Evolutionary conservation across 2,797 vertebrate genomes (phyloP), one percentile per base, ranked within the genome.

Genomic region (Argyrosomus regius): DNA sequence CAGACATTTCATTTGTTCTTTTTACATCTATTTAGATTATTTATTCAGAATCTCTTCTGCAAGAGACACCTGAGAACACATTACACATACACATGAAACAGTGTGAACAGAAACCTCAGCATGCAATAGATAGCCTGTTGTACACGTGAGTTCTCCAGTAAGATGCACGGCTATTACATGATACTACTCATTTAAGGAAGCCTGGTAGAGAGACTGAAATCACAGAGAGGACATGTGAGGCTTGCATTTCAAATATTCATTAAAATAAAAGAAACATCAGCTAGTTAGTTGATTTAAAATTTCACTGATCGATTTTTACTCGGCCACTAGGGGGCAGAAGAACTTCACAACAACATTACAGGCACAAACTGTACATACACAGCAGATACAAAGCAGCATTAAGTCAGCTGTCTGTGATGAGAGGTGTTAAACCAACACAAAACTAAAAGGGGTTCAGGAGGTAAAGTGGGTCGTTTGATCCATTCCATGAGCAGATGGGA

Each of bases 171-270:
- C 6, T 9, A 39, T 39, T 39, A 39, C 35, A 39, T 39, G 35
- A 39, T 39, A 9, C 35, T 9, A 28, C 8, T 4, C 2, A 39
- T 48, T 53, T 20, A 5, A 4, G 45, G 16, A n/a, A 4, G 71
- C 26, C 5, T 14, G 5, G 13, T 24, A 14, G 62, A 50, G 24
- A 24, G 58, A 43, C 14, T 28, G 17, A 56, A 24, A 66, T 35
- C 18, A 28, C 6, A 53, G 14, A 28, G 3, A 45, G 52, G 13
- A 24, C 6, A 18, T 18, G 20, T 26, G 7, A 60, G 18, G 20
- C 41, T 28, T 17, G 11, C 13, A 74, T 69, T 39, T 39, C 20
- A 68, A 77, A 46, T 62, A 11, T 45, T 61, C 11, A 26, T 17
- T 41, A 31, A 10, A 22, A 46, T 2, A 39, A 13, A n/a, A 22